A percentile compares a stretch with the other conserved stretches of the same genome.
Conservation (phyloP, 2,113 vertebrate species). For the Oreochromis tanganicae region DNA sequence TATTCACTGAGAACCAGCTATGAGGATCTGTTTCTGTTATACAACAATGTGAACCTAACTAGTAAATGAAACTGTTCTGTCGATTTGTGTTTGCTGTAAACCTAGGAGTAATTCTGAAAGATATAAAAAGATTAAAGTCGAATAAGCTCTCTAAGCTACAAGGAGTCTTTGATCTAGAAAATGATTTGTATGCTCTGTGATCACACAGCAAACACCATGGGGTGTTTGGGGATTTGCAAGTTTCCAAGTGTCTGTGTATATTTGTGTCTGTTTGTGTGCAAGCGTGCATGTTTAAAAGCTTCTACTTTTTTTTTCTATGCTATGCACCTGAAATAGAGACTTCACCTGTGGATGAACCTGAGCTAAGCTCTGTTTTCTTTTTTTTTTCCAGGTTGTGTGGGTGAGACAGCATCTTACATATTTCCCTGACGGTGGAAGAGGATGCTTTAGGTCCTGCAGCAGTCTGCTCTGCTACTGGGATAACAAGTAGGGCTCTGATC, state of each 20-base stretch:
- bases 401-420: conserved; percentile 35
- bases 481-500: conserved; percentile 55
- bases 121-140: conserved; percentile 30
- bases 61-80: conserved; percentile 11
- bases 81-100: conserved; percentile 18
- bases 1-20: conserved; percentile 1
- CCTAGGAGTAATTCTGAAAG: conserved; percentile 10
- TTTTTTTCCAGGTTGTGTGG: background rate
- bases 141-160: conserved; percentile 28
- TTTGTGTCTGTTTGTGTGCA: background rate
- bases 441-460: conserved; percentile 56
- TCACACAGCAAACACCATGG: conserved; percentile 48
- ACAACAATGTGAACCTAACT: background rate
- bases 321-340: conserved; percentile 48
- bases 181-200: conserved; percentile 57
- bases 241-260: conserved; percentile 24
- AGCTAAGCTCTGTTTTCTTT: background rate
- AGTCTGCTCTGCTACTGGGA: conserved; percentile 50
- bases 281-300: background rate
- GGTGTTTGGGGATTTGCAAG: conserved; percentile 35
- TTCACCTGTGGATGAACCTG: conserved; percentile 64
- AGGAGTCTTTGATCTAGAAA: conserved; percentile 50
- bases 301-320: conserved; percentile 11
- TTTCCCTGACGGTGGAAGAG: conserved; percentile 22
- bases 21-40: background rate